Evolutionary conservation across 2,888 invertebrate genomes (phyloP).

Genomic region (Drosophila colorata): DNA sequence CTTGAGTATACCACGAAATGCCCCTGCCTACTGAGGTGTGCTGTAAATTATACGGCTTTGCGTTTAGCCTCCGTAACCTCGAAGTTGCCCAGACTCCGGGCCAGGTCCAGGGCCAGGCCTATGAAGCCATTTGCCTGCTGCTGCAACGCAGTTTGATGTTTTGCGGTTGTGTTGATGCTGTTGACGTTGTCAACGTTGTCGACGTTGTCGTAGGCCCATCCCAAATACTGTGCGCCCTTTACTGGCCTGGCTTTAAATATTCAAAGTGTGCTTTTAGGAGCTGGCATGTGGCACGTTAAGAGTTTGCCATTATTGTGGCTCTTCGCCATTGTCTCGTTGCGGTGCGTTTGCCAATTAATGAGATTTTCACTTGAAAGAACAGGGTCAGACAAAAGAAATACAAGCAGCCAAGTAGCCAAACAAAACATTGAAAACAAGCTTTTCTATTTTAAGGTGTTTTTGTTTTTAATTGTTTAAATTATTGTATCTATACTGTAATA

Average conservation of each 20-base stretch:
- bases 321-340: constrained; percentile 40
- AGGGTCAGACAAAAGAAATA: neutral
- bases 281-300: constrained; percentile 26
- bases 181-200: constrained; percentile 32
- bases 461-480: too few relatives aligned
- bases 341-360: constrained; percentile 58
- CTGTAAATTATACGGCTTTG: constrained; percentile 78
- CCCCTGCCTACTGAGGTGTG: constrained; percentile 47
- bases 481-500: too few relatives aligned
- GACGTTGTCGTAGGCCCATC: constrained; percentile 15
- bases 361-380: constrained; percentile 32
- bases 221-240: constrained; percentile 8
- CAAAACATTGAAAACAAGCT: too few relatives aligned
- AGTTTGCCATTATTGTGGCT: constrained; percentile 31
- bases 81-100: constrained; percentile 37
- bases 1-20: constrained; percentile 23
- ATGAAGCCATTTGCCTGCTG: constrained; percentile 24
- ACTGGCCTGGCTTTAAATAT: constrained; percentile 56
- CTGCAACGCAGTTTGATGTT: constrained; percentile 70
- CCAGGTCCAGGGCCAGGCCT: neutral
- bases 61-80: constrained; percentile 69
- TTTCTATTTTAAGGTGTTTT: too few relatives aligned
- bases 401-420: neutral
- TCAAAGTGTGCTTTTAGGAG: constrained; percentile 65
- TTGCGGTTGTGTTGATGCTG: constrained; percentile 73